Evolutionary conservation across 2,113 vertebrate genomes (phyloP).

Genomic region (Cephalopterus ornatus): DNA sequence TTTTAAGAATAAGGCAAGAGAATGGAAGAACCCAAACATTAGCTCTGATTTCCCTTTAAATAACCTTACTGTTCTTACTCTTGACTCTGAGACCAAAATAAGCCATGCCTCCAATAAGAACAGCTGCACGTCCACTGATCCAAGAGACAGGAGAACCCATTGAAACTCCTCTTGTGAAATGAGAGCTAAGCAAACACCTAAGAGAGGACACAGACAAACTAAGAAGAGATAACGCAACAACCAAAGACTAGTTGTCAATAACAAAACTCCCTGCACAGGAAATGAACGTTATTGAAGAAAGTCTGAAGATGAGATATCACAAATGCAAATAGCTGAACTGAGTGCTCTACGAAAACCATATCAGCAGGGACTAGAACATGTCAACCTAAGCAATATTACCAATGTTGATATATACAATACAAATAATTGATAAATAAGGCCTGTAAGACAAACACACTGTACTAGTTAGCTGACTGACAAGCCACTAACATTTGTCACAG

Average conservation of each 20-base stretch:
- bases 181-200: background rate
- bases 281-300: background rate
- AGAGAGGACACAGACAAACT: rapidly evolving
- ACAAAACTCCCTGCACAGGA: background rate
- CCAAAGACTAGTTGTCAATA: background rate
- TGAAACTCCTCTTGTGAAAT: background rate
- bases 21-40: background rate
- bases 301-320: background rate
- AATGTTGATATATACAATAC: no score
- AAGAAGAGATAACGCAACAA: background rate
- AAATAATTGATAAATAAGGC: background rate
- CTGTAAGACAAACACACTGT: background rate
- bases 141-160: background rate
- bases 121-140: background rate
- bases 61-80: background rate
- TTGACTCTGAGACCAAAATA: background rate
- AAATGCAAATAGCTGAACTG: background rate
- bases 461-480: background rate
- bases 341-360: rapidly evolving
- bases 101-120: background rate
- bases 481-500: background rate
- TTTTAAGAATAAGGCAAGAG: background rate
- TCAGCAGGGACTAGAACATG: background rate
- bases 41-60: background rate
- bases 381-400: background rate